Conservation (phyloP, 2,797 vertebrate species). For the Scolopax bukidnonensis region DNA sequence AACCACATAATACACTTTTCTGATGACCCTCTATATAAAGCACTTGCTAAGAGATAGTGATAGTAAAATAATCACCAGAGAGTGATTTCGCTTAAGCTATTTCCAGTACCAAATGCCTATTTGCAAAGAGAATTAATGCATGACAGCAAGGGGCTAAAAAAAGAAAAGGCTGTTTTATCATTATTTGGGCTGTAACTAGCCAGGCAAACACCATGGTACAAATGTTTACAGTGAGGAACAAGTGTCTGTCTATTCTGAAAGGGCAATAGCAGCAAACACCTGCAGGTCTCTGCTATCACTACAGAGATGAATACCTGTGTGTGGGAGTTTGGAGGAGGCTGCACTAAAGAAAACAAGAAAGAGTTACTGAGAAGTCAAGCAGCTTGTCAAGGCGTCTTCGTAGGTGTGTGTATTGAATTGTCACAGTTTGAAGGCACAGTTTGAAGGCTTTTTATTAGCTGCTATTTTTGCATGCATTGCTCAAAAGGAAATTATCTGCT, state of each 20-base stretch:
- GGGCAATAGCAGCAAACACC: slow-evolving; percentile 66
- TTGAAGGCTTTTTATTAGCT: slow-evolving; percentile 82
- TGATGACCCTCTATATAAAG: background rate
- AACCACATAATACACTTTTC: background rate
- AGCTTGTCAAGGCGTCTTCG: slow-evolving; percentile 79
- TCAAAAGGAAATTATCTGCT: slow-evolving; percentile 79
- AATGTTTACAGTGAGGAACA: slow-evolving; percentile 28
- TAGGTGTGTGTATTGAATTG: slow-evolving; percentile 82
- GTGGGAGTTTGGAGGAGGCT: slow-evolving; percentile 69
- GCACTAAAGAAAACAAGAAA: slow-evolving; percentile 73
- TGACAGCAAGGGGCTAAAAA: slow-evolving; percentile 22
- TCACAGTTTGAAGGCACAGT: slow-evolving; percentile 79
- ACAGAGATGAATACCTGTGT: slow-evolving; percentile 66
- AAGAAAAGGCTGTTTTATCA: slow-evolving; percentile 4
- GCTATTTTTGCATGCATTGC: slow-evolving; percentile 78
- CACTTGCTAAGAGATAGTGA: slow-evolving; percentile 11
- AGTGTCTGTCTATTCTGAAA: slow-evolving; percentile 33
- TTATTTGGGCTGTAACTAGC: slow-evolving; percentile 26
- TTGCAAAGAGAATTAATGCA: slow-evolving; percentile 47
- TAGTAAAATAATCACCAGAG: slow-evolving; percentile 34
- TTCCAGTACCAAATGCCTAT: slow-evolving; percentile 25
- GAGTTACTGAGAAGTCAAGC: slow-evolving; percentile 76
- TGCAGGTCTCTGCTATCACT: slow-evolving; percentile 74
- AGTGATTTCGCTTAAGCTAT: slow-evolving; percentile 39
- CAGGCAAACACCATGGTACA: background rate